A percentile compares a stretch with the other conserved stretches of the same genome.
These are phyloP conservation scores for Tamandua tetradactyla DNA, from an alignment of 2,797 vertebrate genomes.

Conservation along the genomic window DNA sequence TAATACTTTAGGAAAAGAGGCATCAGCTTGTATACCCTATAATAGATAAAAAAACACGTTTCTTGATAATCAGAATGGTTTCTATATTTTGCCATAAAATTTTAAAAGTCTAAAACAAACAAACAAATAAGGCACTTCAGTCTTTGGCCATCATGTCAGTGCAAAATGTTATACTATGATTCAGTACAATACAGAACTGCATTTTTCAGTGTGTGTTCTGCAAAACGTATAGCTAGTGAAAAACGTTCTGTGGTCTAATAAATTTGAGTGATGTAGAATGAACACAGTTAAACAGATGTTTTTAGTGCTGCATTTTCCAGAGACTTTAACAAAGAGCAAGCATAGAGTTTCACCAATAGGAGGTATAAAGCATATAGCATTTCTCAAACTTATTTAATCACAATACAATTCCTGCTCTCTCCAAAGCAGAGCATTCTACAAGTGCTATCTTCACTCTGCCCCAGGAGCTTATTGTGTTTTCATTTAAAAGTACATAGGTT, in stretches of 20 bases:
- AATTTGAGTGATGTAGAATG: slow-evolving; percentile 45
- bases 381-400: background rate
- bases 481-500: background rate
- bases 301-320: slow-evolving; percentile 9
- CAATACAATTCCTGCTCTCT: background rate
- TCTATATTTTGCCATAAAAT: background rate
- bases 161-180: background rate
- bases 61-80: background rate
- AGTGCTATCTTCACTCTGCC: background rate
- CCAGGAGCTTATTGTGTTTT: background rate
- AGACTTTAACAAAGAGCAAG: slow-evolving; percentile 42
- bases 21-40: background rate
- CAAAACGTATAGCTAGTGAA: slow-evolving; percentile 29
- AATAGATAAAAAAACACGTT: background rate
- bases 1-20: background rate
- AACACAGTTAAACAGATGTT: slow-evolving; percentile 45
- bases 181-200: background rate
- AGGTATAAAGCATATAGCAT: background rate
- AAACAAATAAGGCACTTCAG: background rate
- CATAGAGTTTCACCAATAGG: background rate
- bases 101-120: slow-evolving; percentile 18
- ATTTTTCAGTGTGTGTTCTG: slow-evolving; percentile 1
- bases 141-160: background rate
- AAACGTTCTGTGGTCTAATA: slow-evolving; percentile 43
- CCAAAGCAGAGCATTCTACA: background rate